Percentiles rank a stretch among this genome's conserved stretches.
Conservation (phyloP, 35 echinoderm and acorn worm species). For the Lytechinus variegatus region DNA sequence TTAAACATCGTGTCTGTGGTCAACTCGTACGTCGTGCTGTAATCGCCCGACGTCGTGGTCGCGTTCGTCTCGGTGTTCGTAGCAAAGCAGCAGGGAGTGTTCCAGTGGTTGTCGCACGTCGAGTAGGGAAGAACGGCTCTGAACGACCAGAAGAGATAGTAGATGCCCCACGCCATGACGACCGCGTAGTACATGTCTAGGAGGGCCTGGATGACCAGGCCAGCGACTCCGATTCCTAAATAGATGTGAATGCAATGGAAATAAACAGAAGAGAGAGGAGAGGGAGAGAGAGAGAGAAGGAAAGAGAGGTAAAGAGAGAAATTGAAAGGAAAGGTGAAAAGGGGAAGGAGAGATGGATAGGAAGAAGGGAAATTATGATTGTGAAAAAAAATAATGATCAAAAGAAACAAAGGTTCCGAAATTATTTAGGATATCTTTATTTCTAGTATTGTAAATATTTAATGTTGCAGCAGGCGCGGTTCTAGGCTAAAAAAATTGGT, state of each 20-base stretch:
- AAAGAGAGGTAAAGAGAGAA: too few species aligned
- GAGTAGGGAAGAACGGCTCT: slow-evolving; percentile 52
- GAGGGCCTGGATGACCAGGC: slow-evolving; percentile 40
- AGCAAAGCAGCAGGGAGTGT: slow-evolving; percentile 50
- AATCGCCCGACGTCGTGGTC: slow-evolving; percentile 26
- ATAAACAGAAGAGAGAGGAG: background rate
- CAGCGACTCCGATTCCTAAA: slow-evolving; percentile 64
- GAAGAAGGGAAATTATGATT: background rate
- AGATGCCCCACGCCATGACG: slow-evolving; percentile 74
- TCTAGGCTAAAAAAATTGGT: too few species aligned
- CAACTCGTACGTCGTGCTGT: background rate
- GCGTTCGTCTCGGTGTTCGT: slow-evolving; percentile 33
- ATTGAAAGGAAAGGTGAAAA: background rate
- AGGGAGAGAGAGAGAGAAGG: too few species aligned
- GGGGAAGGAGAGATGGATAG: background rate
- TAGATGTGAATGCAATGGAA: background rate
- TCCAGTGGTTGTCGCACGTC: slow-evolving; percentile 65
- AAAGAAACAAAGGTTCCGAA: too few species aligned
- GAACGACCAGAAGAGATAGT: slow-evolving; percentile 66
- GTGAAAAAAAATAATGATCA: too few species aligned
- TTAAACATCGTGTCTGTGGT: background rate
- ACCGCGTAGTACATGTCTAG: slow-evolving; percentile 62
- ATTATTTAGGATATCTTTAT: too few species aligned
- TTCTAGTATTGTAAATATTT: too few species aligned
- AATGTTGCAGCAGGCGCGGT: too few species aligned